Percentiles rank a stretch among this genome's conserved stretches.
Evolutionary conservation across 2,113 vertebrate species (phyloP).

Genomic region (Zapus hudsonius): DNA sequence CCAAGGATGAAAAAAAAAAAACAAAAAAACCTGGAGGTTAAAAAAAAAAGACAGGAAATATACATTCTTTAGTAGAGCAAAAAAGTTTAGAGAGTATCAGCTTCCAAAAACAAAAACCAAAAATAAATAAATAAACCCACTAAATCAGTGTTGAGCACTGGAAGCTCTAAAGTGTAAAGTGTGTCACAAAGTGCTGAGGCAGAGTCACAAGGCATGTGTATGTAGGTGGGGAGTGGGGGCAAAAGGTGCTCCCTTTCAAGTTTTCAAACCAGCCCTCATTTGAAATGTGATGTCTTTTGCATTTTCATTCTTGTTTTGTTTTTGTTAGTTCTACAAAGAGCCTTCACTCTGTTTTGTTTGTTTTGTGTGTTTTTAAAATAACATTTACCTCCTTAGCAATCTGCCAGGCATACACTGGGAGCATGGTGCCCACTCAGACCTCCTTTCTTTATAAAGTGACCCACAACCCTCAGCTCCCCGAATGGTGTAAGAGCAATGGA

Average conservation of each 20-base stretch:
- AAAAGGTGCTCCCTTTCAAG: constrained; percentile 41
- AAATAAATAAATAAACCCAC: neutral
- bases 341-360: constrained; percentile 51
- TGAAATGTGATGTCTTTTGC: constrained; percentile 68
- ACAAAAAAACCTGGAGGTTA: too few relatives aligned
- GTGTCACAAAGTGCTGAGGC: constrained; percentile 43
- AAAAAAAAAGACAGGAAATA: neutral
- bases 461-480: neutral
- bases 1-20: neutral
- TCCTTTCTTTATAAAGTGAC: neutral
- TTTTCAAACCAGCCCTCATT: constrained; percentile 56
- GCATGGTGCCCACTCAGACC: neutral
- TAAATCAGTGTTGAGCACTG: neutral
- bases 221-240: too few relatives aligned
- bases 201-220: neutral
- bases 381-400: neutral
- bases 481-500: neutral
- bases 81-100: neutral
- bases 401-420: neutral
- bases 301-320: constrained; percentile 70
- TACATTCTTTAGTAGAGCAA: neutral
- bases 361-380: constrained; percentile 42
- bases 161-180: neutral
- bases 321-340: constrained; percentile 65
- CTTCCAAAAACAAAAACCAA: neutral